A percentile compares a stretch with the other conserved stretches of the same genome.
Evolutionary conservation across 2,797 vertebrate genomes (phyloP).

Genomic region (Melanotaenia maccullochi): DNA sequence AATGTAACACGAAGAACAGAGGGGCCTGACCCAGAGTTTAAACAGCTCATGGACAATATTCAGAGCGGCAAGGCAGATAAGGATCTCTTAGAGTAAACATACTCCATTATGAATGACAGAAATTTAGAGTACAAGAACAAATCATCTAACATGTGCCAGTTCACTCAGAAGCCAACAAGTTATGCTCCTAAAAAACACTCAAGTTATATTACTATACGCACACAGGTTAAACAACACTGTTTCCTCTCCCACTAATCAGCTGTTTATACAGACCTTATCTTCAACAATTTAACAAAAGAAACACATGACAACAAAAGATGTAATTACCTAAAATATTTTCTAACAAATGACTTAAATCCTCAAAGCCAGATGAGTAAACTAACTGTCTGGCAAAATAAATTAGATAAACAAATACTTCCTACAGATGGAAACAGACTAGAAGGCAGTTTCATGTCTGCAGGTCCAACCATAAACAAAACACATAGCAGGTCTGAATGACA

Average conservation of each 20-base stretch:
- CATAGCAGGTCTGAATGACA: background rate
- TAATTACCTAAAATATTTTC: background rate
- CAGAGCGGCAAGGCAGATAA: slow-evolving; percentile 16
- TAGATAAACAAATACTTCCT: too few species aligned
- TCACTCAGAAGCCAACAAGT: background rate
- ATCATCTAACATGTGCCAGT: background rate
- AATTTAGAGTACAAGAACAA: background rate
- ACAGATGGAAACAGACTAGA: background rate
- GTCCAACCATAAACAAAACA: background rate
- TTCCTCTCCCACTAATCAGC: background rate
- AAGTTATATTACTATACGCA: background rate
- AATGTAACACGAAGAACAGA: slow-evolving; percentile 10
- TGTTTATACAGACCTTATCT: background rate
- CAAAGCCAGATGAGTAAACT: too few species aligned
- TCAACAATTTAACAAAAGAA: background rate
- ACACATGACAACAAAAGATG: background rate
- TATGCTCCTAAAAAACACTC: background rate
- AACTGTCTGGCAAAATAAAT: too few species aligned
- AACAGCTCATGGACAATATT: slow-evolving; percentile 43
- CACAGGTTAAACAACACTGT: background rate
- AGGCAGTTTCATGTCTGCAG: background rate
- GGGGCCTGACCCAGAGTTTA: slow-evolving; percentile 36
- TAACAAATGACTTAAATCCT: background rate
- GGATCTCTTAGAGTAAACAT: slow-evolving; percentile 22
- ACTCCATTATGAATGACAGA: background rate